phyloP scores from a whole-genome alignment of 2,113 vertebrate species.

The Formicarius rufipectus region DNA sequence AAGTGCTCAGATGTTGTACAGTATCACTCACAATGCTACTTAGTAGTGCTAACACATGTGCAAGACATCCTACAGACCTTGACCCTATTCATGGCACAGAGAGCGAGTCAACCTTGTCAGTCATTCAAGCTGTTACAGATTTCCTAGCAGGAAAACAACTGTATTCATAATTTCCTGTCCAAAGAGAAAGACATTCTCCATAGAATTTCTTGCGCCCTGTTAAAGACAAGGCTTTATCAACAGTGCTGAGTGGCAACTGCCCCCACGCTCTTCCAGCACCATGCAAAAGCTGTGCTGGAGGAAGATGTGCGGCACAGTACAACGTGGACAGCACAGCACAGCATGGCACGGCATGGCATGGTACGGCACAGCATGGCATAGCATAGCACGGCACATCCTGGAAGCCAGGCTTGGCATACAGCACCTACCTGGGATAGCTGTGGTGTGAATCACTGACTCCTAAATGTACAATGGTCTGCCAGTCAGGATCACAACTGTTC shows the following conservation, averaged over 20 bases:
- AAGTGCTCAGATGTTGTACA: not conserved
- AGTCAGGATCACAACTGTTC: not conserved
- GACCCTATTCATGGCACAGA: not conserved
- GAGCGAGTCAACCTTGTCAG: too few relatives aligned
- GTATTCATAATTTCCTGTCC: not conserved
- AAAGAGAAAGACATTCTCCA: not conserved
- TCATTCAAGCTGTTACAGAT: not conserved
- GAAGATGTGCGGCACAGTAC: accelerated
- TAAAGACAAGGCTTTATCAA: not conserved
- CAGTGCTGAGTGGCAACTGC: not conserved
- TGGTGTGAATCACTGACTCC: not conserved
- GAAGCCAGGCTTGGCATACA: not conserved
- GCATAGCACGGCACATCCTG: not conserved
- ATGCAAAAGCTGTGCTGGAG: accelerated
- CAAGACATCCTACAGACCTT: not conserved
- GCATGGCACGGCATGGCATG: too few relatives aligned
- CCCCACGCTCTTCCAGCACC: not conserved
- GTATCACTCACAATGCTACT: not conserved
- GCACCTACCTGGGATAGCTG: not conserved
- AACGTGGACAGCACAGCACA: not conserved
- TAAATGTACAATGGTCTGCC: not conserved
- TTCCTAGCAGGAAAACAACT: not conserved
- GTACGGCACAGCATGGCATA: accelerated
- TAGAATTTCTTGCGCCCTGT: not conserved
- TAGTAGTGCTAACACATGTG: not conserved